Percentiles rank a stretch among this genome's conserved stretches.
Conservation (phyloP, 2,888 invertebrate genomes). For the Smittia aterrima region DNA sequence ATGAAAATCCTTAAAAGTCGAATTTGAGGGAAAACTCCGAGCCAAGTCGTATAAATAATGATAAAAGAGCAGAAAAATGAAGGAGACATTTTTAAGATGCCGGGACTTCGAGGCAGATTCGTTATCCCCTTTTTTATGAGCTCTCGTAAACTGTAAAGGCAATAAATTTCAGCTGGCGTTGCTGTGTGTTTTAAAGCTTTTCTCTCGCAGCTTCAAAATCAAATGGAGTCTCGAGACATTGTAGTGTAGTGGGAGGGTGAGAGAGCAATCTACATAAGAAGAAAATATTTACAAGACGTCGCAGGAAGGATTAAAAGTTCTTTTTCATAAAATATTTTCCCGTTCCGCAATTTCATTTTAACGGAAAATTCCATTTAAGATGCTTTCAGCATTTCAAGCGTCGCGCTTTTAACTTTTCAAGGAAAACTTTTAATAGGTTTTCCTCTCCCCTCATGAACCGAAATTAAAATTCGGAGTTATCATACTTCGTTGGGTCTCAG, state of each 20-base stretch:
- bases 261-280: neutral
- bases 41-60: conserved; percentile 37
- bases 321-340: neutral
- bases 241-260: neutral
- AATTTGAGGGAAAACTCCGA: neutral
- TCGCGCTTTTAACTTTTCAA: conserved; percentile 22
- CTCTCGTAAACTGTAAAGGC: conserved; percentile 35
- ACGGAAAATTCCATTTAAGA: conserved; percentile 19
- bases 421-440: conserved; percentile 20
- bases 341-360: neutral
- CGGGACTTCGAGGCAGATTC: conserved; percentile 16
- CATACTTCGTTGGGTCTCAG: too few species aligned
- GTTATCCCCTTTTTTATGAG: conserved; percentile 35
- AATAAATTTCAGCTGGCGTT: conserved; percentile 35
- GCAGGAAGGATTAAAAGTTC: conserved; percentile 10
- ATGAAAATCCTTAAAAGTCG: too few species aligned
- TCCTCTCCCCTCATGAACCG: neutral
- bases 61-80: neutral
- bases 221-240: neutral
- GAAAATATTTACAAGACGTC: neutral
- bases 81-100: conserved; percentile 35
- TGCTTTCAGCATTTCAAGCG: neutral
- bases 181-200: conserved; percentile 21
- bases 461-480: neutral
- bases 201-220: neutral